A percentile compares a stretch with the other conserved stretches of the same genome.
Evolutionary conservation across 2,888 invertebrate genomes (phyloP).

Genomic region (Troilus luridus): DNA sequence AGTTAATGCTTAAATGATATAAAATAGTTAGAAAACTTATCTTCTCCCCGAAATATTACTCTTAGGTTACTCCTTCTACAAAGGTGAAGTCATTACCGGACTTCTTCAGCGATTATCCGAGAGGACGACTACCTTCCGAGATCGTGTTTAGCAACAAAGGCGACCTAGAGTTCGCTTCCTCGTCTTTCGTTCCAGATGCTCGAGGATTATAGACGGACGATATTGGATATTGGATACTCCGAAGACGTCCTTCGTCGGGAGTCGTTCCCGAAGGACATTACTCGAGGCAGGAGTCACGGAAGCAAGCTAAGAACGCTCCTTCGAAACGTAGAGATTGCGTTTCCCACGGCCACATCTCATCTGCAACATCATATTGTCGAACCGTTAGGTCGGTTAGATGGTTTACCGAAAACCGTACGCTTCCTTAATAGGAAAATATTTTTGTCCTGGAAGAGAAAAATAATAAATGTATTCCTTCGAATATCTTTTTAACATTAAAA

Average conservation of each 20-base stretch:
- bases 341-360: not conserved
- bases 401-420: not conserved
- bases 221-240: constrained; percentile 32
- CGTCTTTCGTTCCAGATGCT: constrained; percentile 7
- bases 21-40: too few relatives aligned
- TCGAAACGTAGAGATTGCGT: constrained; percentile 12
- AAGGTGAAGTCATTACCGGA: not conserved
- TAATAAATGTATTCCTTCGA: not conserved
- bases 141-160: not conserved
- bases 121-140: not conserved
- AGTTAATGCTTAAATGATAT: too few relatives aligned
- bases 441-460: not conserved
- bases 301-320: not conserved
- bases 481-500: not conserved
- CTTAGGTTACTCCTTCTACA: not conserved
- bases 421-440: not conserved
- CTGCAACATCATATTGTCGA: not conserved
- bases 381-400: not conserved
- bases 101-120: not conserved
- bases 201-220: not conserved
- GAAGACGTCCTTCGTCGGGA: not conserved
- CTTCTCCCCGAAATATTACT: not conserved
- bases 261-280: constrained; percentile 16
- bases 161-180: constrained; percentile 27
- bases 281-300: constrained; percentile 29